Conservation (phyloP, 2,113 vertebrate genomes). For the Falco punctatus region DNA sequence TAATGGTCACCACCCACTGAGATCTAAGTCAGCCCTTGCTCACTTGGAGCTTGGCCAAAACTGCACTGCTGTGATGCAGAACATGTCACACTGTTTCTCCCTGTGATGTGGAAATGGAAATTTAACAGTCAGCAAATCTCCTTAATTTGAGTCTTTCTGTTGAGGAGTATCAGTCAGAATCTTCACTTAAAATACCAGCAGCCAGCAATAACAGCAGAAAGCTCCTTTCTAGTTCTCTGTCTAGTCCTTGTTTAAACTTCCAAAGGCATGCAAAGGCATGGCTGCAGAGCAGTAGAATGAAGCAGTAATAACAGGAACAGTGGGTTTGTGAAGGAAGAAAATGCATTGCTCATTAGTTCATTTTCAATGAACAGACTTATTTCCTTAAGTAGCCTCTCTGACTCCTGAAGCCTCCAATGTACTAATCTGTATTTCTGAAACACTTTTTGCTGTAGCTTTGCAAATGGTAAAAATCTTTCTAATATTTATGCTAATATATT, state of each 20-base stretch:
- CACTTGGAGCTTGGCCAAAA: conserved; percentile 73
- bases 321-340: background rate
- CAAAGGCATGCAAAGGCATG: background rate
- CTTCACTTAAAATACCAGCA: conserved; percentile 24
- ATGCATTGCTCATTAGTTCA: background rate
- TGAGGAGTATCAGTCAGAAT: background rate
- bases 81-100: conserved; percentile 60
- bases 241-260: conserved; percentile 47
- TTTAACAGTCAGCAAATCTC: conserved; percentile 69
- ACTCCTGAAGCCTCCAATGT: background rate
- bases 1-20: conserved; percentile 74
- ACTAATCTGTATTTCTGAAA: background rate
- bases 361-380: background rate
- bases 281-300: background rate
- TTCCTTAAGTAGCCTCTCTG: background rate
- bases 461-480: background rate
- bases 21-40: conserved; percentile 73
- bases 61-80: conserved; percentile 69
- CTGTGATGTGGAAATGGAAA: conserved; percentile 74
- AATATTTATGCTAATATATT: background rate
- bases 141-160: conserved; percentile 57
- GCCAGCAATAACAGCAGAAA: background rate
- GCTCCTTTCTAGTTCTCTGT: background rate
- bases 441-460: background rate
- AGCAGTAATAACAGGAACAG: background rate